phyloP scores from a whole-genome alignment of 2,113 vertebrate species.

The Hemiscyllium ocellatum region DNA sequence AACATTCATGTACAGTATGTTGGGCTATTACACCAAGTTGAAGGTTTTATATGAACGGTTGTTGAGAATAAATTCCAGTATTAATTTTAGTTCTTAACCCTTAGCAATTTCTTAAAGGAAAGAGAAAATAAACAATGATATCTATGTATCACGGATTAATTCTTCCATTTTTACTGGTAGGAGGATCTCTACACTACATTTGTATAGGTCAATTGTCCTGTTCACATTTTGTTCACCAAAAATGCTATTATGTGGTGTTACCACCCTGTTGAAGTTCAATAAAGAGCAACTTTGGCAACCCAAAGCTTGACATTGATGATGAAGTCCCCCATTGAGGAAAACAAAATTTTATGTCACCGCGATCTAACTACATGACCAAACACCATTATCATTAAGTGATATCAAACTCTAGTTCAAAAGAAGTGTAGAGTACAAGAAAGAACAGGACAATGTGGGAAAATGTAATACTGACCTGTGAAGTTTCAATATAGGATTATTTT shows the following conservation, averaged over 20 bases:
- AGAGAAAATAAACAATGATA: neutral
- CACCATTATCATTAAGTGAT: neutral
- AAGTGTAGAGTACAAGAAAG: neutral
- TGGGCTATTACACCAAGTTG: neutral
- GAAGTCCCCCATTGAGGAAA: neutral
- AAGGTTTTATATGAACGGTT: neutral
- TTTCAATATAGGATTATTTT: neutral
- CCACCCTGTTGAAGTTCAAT: neutral
- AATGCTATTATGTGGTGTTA: neutral
- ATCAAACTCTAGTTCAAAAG: neutral
- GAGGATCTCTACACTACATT: neutral
- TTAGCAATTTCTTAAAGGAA: neutral
- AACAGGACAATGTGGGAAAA: neutral
- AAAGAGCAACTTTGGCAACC: neutral
- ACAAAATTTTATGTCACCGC: neutral
- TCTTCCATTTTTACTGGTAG: neutral
- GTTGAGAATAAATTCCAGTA: neutral
- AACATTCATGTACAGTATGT: neutral
- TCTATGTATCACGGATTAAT: neutral
- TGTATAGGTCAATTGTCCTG: neutral
- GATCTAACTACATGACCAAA: neutral
- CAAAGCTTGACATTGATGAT: neutral
- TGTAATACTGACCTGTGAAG: neutral
- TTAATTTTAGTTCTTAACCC: neutral
- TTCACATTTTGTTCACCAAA: neutral